A percentile compares a stretch with the other conserved stretches of the same genome.
These are phyloP conservation scores for Polypedilum pembai DNA, from an alignment of 1,140 invertebrate species.

Conservation along the genomic window DNA sequence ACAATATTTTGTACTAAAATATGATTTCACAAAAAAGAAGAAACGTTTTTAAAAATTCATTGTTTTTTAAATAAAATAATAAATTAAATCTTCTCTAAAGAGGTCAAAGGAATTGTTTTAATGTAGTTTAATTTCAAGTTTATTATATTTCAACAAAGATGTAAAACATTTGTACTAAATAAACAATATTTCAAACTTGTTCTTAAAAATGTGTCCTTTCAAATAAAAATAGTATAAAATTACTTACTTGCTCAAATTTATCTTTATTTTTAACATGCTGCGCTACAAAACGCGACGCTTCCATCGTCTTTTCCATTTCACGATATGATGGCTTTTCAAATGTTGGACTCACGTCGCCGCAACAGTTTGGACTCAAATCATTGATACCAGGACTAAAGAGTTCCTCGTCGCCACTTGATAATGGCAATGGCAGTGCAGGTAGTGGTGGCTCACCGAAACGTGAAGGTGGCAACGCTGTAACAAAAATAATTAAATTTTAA, in stretches of 20 bases:
- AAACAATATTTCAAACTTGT: no score
- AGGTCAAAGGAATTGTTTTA: no score
- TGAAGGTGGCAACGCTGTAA: constrained; percentile 48
- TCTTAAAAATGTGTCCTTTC: no score
- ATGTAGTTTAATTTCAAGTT: no score
- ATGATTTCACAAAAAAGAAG: no score
- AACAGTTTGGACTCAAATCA: constrained; percentile 46
- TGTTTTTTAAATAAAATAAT: no score
- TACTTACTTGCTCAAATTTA: constrained; percentile 85
- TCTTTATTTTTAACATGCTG: constrained; percentile 91
- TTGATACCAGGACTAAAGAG: constrained; percentile 63
- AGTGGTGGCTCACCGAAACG: constrained; percentile 57
- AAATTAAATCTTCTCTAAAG: no score
- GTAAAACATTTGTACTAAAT: no score
- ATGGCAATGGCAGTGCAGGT: constrained; percentile 57
- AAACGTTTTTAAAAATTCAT: no score
- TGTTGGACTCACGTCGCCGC: constrained; percentile 64
- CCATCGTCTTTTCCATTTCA: constrained; percentile 80
- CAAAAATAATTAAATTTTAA: not conserved
- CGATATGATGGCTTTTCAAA: constrained; percentile 66
- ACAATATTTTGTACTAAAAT: no score
- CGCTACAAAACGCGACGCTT: constrained; percentile 85
- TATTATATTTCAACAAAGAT: no score
- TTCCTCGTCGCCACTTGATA: constrained; percentile 62
- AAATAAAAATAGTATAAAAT: no score